These are phyloP conservation scores for Ptychoptera albimana DNA, from an alignment of 2,888 invertebrate genomes.

Conservation along the genomic window DNA sequence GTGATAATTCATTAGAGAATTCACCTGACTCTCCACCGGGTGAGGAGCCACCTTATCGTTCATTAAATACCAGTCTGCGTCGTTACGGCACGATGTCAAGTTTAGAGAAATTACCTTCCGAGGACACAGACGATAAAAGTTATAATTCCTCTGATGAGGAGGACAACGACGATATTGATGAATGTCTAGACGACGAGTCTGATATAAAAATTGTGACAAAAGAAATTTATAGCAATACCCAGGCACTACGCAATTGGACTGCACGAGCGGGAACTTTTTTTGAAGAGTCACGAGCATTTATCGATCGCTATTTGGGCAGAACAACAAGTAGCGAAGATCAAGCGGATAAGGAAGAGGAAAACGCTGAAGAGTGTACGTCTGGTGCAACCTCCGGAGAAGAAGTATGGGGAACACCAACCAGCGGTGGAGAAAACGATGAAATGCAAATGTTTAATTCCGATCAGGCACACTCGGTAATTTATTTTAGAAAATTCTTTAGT, in stretches of 20 bases:
- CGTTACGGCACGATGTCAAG: slow-evolving; percentile 58
- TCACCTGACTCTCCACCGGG: slow-evolving; percentile 54
- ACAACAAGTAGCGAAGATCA: slow-evolving; percentile 5
- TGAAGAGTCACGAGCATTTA: slow-evolving; percentile 38
- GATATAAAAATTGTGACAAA: slow-evolving; percentile 9
- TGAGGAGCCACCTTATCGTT: slow-evolving; percentile 58
- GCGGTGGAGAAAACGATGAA: slow-evolving; percentile 66
- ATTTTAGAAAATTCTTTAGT: neutral
- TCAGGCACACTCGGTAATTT: slow-evolving; percentile 45
- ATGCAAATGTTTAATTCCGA: slow-evolving; percentile 44
- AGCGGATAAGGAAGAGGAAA: slow-evolving; percentile 52
- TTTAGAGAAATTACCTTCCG: slow-evolving; percentile 48
- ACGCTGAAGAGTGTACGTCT: slow-evolving; percentile 55
- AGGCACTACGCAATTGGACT: slow-evolving; percentile 46
- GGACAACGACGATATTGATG: slow-evolving; percentile 8
- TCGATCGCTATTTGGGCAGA: slow-evolving; percentile 31
- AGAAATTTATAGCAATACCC: slow-evolving; percentile 6
- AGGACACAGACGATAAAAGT: slow-evolving; percentile 36
- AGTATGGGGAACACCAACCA: slow-evolving; percentile 79
- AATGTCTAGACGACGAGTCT: slow-evolving; percentile 8
- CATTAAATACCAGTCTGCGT: slow-evolving; percentile 37
- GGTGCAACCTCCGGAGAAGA: slow-evolving; percentile 75
- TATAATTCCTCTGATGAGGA: slow-evolving; percentile 29
- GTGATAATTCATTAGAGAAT: slow-evolving; percentile 33
- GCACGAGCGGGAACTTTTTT: slow-evolving; percentile 57